Evolutionary conservation across 1,140 invertebrate species (phyloP).

Genomic region (Triops cancriformis): DNA sequence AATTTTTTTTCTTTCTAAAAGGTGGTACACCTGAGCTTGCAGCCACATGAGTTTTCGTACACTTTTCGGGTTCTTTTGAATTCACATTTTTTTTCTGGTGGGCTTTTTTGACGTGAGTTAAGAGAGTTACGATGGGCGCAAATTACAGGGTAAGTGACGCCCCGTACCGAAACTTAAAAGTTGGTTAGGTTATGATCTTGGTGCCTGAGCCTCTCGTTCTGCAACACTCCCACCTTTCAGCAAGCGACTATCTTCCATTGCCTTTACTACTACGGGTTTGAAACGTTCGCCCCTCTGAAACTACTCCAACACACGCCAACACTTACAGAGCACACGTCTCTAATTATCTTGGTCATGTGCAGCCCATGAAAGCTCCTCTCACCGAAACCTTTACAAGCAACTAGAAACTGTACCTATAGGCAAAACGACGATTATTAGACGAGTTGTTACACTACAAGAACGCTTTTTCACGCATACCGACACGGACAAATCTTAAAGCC

Average conservation of each 20-base stretch:
- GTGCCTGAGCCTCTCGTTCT: constrained; percentile 12
- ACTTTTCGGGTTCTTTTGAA: too few species aligned
- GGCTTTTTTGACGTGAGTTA: background rate
- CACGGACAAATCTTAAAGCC: too few species aligned
- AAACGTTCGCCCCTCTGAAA: background rate
- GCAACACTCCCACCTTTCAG: background rate
- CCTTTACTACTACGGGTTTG: background rate
- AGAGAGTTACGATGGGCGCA: constrained; percentile 12
- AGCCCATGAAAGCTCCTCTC: background rate
- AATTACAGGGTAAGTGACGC: constrained; percentile 13
- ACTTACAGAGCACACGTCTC: constrained; percentile 8
- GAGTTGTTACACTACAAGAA: background rate
- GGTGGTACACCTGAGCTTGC: too few species aligned
- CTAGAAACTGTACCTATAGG: background rate
- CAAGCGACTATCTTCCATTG: background rate
- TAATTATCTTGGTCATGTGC: constrained; percentile 10
- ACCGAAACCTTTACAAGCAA: background rate
- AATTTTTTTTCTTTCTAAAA: background rate
- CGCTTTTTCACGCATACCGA: background rate
- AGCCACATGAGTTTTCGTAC: too few species aligned
- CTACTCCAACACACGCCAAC: constrained; percentile 12
- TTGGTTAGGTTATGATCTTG: background rate
- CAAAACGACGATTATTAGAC: constrained; percentile 7
- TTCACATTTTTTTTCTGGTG: background rate
- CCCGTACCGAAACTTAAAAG: constrained; percentile 5